phyloP scores from a whole-genome alignment of 2,888 invertebrate genomes.

The Biston stratarius region DNA sequence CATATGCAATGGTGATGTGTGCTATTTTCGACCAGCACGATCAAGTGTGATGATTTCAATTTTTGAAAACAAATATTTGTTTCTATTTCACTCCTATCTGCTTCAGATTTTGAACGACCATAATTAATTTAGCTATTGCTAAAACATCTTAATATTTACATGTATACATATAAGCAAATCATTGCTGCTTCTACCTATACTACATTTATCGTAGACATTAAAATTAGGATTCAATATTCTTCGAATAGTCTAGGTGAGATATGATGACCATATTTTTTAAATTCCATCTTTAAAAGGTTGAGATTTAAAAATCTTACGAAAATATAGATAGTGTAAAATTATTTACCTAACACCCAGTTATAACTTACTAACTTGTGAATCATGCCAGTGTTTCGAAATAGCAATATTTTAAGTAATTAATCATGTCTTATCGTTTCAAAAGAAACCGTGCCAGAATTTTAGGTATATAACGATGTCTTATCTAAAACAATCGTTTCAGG shows the following conservation, averaged over 20 bases:
- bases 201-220: neutral
- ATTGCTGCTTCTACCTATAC: neutral
- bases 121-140: too few relatives aligned
- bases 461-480: neutral
- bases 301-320: too few relatives aligned
- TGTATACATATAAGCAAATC: too few relatives aligned
- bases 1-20: slow-evolving; percentile 26
- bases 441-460: neutral
- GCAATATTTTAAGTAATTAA: slow-evolving; percentile 10
- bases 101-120: too few relatives aligned
- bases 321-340: too few relatives aligned
- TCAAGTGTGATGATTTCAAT: slow-evolving; percentile 6
- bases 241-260: too few relatives aligned
- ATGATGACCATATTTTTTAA: too few relatives aligned
- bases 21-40: slow-evolving; percentile 24
- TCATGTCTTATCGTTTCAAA: slow-evolving; percentile 9
- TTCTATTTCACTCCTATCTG: neutral
- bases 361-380: neutral
- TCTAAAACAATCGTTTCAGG: neutral
- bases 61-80: neutral
- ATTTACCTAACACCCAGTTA: slow-evolving; percentile 1
- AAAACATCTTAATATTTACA: too few relatives aligned
- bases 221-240: too few relatives aligned
- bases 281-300: too few relatives aligned
- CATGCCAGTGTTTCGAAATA: slow-evolving; percentile 6